Conservation (phyloP, 1,140 invertebrate species). For the Brachionus asplanchnoidis region DNA sequence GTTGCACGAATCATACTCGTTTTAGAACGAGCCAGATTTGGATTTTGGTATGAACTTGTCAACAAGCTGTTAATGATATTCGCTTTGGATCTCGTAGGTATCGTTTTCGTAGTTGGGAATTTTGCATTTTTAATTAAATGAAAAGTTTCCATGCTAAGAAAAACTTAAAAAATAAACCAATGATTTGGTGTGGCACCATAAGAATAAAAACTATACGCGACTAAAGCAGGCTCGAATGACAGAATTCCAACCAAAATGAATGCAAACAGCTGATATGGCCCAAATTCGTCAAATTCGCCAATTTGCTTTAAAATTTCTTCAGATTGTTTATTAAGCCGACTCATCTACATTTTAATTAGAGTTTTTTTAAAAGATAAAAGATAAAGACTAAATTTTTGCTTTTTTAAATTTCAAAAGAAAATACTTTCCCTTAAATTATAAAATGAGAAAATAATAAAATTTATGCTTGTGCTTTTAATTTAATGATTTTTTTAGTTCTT, state of each 20-base stretch:
- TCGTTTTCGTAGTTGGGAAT: neutral
- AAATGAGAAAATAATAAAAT: too few species aligned
- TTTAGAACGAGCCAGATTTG: neutral
- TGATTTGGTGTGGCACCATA: neutral
- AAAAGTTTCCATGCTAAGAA: neutral
- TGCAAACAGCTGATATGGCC: neutral
- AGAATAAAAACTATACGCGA: neutral
- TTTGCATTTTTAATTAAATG: neutral
- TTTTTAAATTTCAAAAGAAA: too few species aligned
- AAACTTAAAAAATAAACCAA: neutral
- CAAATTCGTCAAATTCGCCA: neutral
- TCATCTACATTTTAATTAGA: neutral
- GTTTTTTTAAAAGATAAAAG: neutral
- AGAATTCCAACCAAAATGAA: neutral
- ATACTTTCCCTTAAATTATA: too few species aligned
- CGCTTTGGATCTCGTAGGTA: conserved; percentile 1
- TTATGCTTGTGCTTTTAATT: too few species aligned
- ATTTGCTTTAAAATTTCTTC: neutral
- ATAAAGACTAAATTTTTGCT: too few species aligned
- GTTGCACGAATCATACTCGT: neutral
- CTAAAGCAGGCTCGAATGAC: neutral
- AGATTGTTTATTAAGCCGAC: neutral
- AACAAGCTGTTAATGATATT: neutral
- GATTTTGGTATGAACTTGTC: conserved; percentile 13
- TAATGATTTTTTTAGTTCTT: too few species aligned